Base-by-base conservation (phyloP, 1,140 invertebrate genomes). In the Linepithema humile region DNA sequence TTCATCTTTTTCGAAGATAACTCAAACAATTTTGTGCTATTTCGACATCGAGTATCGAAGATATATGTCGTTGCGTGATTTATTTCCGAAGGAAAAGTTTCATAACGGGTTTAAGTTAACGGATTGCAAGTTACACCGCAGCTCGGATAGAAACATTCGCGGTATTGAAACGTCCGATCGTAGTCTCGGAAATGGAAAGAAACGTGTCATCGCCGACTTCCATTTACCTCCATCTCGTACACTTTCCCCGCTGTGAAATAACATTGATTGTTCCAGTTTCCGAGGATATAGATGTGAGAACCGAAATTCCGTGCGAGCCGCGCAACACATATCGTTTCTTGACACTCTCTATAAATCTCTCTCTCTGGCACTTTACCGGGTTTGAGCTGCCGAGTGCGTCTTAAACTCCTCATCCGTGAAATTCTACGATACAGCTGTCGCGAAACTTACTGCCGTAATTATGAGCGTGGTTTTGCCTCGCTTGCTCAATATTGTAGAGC, bases 371-470 rank as follows among this genome's bases (percentile, higher is more conserved):
- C 45, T 26, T 62, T 4, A 17, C 12, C 15, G 6, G 35, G 10
- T 65, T 60, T 43, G 45, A 10, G 55, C n/a, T 32, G 48, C 5
- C 40, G 62, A 32, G 6, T 17, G 1, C 6, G 2, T 26, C 26
- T 75, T 35, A n/a, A 77, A 65, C 20, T n/a, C 9, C 60, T 65
- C 74, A 65, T 77, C 43, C 60, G 9, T 35, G 43, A 77, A 77
- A 77, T 77, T 64, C 45, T 38, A 50, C 43, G 59, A 35, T 48
- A 62, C 57, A 77, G 12, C 32, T 53, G 43, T 26, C 43, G 3
- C 32, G 74, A 65, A 60, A 38, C 74, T 53, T 55, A 40, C 23
- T 17, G n/a, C n/a, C n/a, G 9, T 77, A 77, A 77, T 77, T 77
- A 75, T 26, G 35, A 40, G 15, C 26, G 29, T n/a, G 59, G 57